Conservation (phyloP, 2,888 invertebrate genomes). For the Scrobipalpa costella region DNA sequence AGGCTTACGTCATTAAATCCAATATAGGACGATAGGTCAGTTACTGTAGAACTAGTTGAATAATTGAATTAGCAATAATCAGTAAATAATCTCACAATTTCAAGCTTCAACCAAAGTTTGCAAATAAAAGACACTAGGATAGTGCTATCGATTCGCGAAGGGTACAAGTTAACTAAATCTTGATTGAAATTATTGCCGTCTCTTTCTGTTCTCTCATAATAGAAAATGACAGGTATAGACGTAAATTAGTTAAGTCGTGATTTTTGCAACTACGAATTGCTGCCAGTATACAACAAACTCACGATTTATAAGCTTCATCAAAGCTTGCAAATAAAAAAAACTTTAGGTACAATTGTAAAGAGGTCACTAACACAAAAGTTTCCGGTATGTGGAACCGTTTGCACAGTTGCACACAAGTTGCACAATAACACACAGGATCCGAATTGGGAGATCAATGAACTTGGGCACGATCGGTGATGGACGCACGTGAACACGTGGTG, state of each 20-base stretch:
- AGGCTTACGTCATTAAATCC: slow-evolving; percentile 11
- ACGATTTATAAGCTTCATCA: background rate
- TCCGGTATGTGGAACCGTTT: slow-evolving; percentile 27
- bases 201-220: too few species aligned
- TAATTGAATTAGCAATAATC: background rate
- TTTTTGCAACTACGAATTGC: too few species aligned
- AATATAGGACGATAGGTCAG: background rate
- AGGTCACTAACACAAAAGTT: background rate
- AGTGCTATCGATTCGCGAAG: too few species aligned
- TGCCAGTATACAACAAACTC: background rate
- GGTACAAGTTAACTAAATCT: too few species aligned
- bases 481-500: slow-evolving; percentile 35
- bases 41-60: background rate
- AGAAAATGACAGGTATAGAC: too few species aligned
- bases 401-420: slow-evolving; percentile 4
- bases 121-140: too few species aligned
- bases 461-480: too few species aligned
- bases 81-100: too few species aligned
- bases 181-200: too few species aligned
- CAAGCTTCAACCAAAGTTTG: too few species aligned
- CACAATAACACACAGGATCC: slow-evolving; percentile 10
- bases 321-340: background rate
- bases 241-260: too few species aligned
- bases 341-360: too few species aligned
- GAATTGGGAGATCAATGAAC: slow-evolving; percentile 42